Evolutionary conservation across 2,113 vertebrate species (phyloP).

Genomic region (Junco hyemalis): DNA sequence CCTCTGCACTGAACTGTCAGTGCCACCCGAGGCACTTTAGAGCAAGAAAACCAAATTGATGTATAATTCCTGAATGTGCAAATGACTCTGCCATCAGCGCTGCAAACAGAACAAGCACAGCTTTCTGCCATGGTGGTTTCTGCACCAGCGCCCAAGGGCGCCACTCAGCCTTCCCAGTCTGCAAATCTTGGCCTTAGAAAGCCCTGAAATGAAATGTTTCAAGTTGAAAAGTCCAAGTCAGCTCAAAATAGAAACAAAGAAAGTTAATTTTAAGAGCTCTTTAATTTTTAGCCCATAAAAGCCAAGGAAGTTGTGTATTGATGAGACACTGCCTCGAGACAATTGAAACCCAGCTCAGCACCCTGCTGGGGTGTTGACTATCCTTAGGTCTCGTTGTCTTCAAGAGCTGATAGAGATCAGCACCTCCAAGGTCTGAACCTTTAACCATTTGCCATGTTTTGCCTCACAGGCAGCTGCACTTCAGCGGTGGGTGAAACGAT

Average conservation of each 20-base stretch:
- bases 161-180: not conserved
- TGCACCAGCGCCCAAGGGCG: not conserved
- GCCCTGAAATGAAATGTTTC: not conserved
- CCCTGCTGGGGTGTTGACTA: constrained; percentile 8
- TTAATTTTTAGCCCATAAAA: not conserved
- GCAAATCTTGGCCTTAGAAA: not conserved
- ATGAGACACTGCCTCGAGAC: not conserved
- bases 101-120: not conserved
- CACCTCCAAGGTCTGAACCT: constrained; percentile 14
- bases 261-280: constrained; percentile 27
- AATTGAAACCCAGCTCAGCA: constrained; percentile 3
- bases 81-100: not conserved
- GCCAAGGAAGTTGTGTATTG: constrained; percentile 6
- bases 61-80: not conserved
- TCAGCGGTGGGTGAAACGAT: not conserved
- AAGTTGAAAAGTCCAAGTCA: constrained; percentile 28
- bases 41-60: not conserved
- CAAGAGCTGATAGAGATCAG: constrained; percentile 40
- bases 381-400: constrained; percentile 7
- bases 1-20: not conserved
- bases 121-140: not conserved
- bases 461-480: constrained; percentile 49
- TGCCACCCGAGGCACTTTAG: not conserved
- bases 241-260: constrained; percentile 49
- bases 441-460: constrained; percentile 56